phyloP scores from a whole-genome alignment of 1,140 invertebrate genomes.

The Penaeus indicus region DNA sequence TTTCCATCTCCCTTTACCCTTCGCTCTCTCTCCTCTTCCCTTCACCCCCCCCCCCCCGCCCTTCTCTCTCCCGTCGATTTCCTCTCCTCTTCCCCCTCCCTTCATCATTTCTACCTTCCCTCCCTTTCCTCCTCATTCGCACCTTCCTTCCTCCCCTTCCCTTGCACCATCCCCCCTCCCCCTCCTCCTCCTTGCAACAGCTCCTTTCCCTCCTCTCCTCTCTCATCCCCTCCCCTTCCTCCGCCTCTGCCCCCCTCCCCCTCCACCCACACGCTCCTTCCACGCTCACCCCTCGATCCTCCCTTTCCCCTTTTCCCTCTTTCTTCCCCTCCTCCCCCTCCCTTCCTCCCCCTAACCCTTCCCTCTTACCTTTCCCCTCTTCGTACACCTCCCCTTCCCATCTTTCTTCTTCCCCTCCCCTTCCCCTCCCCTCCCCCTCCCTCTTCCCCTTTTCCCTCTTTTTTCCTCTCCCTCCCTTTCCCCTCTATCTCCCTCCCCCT shows the following conservation, averaged over 20 bases:
- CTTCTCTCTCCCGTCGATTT: too few relatives aligned
- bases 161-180: too few relatives aligned
- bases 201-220: not conserved
- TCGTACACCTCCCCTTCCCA: not conserved
- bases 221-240: not conserved
- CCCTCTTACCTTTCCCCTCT: not conserved
- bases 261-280: not conserved
- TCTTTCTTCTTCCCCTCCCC: not conserved
- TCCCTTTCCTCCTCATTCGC: too few relatives aligned
- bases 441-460: not conserved
- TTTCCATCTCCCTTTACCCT: too few relatives aligned
- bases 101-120: too few relatives aligned
- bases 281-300: not conserved
- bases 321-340: not conserved
- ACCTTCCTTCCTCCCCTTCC: too few relatives aligned
- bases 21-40: too few relatives aligned
- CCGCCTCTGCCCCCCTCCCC: not conserved
- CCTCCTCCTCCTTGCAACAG: too few relatives aligned
- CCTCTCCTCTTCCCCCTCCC: too few relatives aligned
- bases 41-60: too few relatives aligned
- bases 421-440: not conserved
- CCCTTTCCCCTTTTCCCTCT: not conserved
- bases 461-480: too few relatives aligned
- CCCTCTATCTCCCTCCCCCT: too few relatives aligned
- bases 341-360: not conserved